These are phyloP conservation scores for Cheilosia soror DNA, from an alignment of 2,888 invertebrate genomes.

Conservation along the genomic window DNA sequence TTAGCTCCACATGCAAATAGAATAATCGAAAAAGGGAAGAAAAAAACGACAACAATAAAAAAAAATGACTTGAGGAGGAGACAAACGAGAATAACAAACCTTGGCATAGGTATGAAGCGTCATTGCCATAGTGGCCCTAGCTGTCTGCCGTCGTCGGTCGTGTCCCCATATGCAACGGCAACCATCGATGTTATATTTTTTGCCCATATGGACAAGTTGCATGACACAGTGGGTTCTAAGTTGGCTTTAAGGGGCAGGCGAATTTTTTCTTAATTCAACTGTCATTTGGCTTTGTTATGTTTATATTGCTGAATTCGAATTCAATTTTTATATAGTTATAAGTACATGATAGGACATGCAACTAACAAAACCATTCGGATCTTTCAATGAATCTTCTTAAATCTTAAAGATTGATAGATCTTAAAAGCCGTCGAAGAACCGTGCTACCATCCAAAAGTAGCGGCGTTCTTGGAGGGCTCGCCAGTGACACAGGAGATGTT, in stretches of 20 bases:
- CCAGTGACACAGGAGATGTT: too few relatives aligned
- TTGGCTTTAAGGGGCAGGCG: not conserved
- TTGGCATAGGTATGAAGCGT: conserved; percentile 32
- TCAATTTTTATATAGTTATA: too few relatives aligned
- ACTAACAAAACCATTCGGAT: too few relatives aligned
- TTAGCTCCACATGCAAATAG: conserved; percentile 59
- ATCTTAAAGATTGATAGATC: too few relatives aligned
- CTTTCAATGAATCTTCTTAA: too few relatives aligned
- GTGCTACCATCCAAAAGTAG: too few relatives aligned
- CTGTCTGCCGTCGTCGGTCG: not conserved
- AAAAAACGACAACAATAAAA: not conserved
- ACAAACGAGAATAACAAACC: conserved; percentile 30
- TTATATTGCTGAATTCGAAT: not conserved
- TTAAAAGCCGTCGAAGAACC: too few relatives aligned
- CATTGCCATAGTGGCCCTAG: conserved; percentile 34
- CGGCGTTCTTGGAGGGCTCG: too few relatives aligned
- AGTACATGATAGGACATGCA: too few relatives aligned
- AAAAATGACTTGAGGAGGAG: conserved; percentile 23
- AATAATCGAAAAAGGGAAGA: conserved; percentile 49
- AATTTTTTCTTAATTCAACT: not conserved
- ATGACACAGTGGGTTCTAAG: not conserved
- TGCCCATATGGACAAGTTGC: not conserved
- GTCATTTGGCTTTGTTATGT: not conserved
- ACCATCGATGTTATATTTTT: not conserved
- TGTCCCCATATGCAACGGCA: conserved; percentile 32